Evolutionary conservation across 1,140 invertebrate species (phyloP).

Genomic region (Lucilia sericata): DNA sequence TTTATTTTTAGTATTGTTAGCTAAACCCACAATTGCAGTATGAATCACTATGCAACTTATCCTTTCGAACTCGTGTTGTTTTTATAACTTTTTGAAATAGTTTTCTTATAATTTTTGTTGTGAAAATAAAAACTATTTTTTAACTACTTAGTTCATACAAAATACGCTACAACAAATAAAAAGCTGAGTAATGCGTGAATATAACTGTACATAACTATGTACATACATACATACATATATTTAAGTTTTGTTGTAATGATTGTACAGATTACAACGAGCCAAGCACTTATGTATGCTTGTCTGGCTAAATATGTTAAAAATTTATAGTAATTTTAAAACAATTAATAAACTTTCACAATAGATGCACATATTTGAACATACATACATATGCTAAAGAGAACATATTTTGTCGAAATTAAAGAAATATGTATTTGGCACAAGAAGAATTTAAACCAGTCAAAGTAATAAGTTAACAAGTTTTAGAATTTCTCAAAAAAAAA

Average conservation of each 20-base stretch:
- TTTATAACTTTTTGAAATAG: slow-evolving; percentile 1
- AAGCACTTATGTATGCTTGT: not conserved
- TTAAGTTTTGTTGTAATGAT: not conserved
- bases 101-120: not conserved
- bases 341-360: not conserved
- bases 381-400: too few species aligned
- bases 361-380: too few species aligned
- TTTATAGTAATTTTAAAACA: not conserved
- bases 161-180: not conserved
- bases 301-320: not conserved
- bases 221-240: not conserved
- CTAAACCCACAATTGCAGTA: not conserved
- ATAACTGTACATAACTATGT: not conserved
- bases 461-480: too few species aligned
- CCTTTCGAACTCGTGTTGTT: not conserved
- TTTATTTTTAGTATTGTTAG: not conserved
- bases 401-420: too few species aligned
- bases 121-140: not conserved
- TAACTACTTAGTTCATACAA: not conserved
- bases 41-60: not conserved
- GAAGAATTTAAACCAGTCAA: too few species aligned
- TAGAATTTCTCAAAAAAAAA: too few species aligned
- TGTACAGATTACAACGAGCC: not conserved
- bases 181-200: not conserved
- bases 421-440: too few species aligned